Percentiles rank a stretch among this genome's conserved stretches.
These are phyloP conservation scores for Hylia prasina DNA, from an alignment of 2,113 vertebrate species.

Conservation along the genomic window DNA sequence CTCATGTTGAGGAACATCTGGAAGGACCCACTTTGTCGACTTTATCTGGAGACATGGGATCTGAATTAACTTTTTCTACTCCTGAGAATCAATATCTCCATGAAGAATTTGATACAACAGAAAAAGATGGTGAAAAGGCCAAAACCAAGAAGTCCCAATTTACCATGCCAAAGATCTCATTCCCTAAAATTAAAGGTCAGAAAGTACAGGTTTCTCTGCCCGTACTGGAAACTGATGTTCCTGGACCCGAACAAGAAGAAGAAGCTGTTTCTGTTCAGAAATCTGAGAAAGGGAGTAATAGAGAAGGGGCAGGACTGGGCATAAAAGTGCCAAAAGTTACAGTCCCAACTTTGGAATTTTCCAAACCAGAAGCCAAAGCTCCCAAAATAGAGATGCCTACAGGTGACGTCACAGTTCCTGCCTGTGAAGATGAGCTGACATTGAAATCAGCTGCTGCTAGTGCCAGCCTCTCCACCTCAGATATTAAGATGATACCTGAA, in stretches of 20 bases:
- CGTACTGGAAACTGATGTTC: background rate
- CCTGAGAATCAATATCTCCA: background rate
- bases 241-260: background rate
- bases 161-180: background rate
- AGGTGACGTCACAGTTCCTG: background rate
- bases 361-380: conserved; percentile 11
- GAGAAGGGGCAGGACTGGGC: background rate
- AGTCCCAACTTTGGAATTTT: background rate
- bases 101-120: background rate
- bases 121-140: background rate
- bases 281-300: background rate
- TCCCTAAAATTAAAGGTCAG: background rate
- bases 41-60: background rate
- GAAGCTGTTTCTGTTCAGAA: background rate
- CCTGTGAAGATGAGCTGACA: background rate
- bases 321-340: background rate
- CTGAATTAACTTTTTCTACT: background rate
- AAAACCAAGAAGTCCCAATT: conserved; percentile 3
- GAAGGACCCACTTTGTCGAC: background rate
- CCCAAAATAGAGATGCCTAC: background rate
- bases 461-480: background rate
- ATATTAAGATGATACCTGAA: background rate
- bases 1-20: background rate
- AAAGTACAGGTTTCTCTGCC: background rate
- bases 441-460: background rate